phyloP scores from a whole-genome alignment of 2,888 invertebrate species.

The Physocephala rufipes region DNA sequence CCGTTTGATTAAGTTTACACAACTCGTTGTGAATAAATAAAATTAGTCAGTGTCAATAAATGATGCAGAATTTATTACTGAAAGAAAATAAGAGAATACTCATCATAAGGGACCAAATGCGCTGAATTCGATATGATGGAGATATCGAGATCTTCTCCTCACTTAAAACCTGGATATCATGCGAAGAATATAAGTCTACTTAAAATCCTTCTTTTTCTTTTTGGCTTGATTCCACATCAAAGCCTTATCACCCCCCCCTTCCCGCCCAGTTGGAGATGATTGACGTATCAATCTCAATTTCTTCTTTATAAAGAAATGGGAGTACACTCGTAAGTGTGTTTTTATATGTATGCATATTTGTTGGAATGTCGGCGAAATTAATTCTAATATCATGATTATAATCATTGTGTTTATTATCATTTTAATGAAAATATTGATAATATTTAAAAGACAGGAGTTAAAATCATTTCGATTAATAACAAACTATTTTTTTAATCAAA shows the following conservation, averaged over 20 bases:
- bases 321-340: too few relatives aligned
- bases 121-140: not conserved
- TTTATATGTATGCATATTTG: too few relatives aligned
- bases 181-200: constrained; percentile 18
- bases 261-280: not conserved
- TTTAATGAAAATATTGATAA: too few relatives aligned
- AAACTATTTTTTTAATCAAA: too few relatives aligned
- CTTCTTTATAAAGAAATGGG: too few relatives aligned
- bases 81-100: not conserved
- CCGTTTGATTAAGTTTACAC: constrained; percentile 24
- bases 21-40: constrained; percentile 9
- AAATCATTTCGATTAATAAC: too few relatives aligned
- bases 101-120: not conserved
- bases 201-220: constrained; percentile 24
- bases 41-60: constrained; percentile 15
- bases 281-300: too few relatives aligned
- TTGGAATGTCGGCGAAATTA: too few relatives aligned
- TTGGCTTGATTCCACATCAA: constrained; percentile 28
- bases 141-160: too few relatives aligned
- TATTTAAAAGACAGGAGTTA: too few relatives aligned
- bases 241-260: not conserved
- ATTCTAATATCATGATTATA: too few relatives aligned
- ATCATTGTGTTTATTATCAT: too few relatives aligned
- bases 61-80: not conserved
- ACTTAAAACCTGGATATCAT: not conserved